Evolutionary conservation across 1,140 invertebrate genomes (phyloP), one percentile per base, ranked within the genome.

Genomic region (Hycleus cichorii): DNA sequence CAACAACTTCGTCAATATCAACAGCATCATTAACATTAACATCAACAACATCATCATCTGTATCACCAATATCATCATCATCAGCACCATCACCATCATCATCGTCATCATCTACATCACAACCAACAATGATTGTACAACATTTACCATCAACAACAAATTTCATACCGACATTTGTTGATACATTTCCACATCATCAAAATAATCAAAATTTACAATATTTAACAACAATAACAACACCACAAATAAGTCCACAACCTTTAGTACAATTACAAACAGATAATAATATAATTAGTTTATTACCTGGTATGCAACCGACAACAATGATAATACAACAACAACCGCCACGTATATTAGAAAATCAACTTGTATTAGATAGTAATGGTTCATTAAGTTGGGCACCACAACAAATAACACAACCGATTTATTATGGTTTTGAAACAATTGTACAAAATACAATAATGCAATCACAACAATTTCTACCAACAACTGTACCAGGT

Each of bases 401-500:
- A 46, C 27, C 62, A 10, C 66, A 64, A 47, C 70, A 70, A 62
- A 59, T 64, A 44, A 69, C 63, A 24, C 86, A 88, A 59, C 88
- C 87, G 2, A 84, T 90, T 69, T 89, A 88, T 67, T 89, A 89
- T 59, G 87, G 87, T 1, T 77, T 90, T 59, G 88, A 90, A 74
- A 90, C 88, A 0, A 89, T 90, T 53, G 88, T 90, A 8, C 88
- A 89, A 71, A 90, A 90, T 66, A 90, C 88, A 9, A 87, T 90
- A 0, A 90, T 90, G 87, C 88, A 86, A 18, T 89, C 87, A 25
- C 88, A 89, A 69, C 88, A 90, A 64, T 89, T 89, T 69, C 81
- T 90, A 26, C 83, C 87, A 7, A 86, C 85, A 3, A 81, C 85
- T 3, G 83, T 89, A 73, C 86, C 86, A 48, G 87, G 88, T 45